Conservation (phyloP, 2,888 invertebrate species). For the Drosophila antonietae region DNA sequence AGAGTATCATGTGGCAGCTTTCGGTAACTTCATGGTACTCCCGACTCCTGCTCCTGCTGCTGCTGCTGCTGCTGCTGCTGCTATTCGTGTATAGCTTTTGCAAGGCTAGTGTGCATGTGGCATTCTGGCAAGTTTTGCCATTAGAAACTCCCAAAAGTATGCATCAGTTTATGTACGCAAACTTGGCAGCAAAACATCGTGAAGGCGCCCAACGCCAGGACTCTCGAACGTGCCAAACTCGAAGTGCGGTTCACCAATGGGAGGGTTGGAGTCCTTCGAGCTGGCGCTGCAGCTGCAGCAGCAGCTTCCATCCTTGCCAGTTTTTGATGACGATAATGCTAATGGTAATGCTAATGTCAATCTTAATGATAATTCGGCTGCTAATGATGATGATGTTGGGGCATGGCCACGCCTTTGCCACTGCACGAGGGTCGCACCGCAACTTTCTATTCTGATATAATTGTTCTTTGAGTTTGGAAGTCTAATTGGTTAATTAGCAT, state of each 20-base stretch:
- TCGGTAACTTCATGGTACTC: slow-evolving; percentile 41
- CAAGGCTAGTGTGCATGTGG: slow-evolving; percentile 55
- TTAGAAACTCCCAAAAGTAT: slow-evolving; percentile 73
- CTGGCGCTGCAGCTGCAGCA: neutral
- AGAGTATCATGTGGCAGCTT: slow-evolving; percentile 22
- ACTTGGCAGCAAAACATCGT: slow-evolving; percentile 50
- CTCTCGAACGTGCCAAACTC: slow-evolving; percentile 4
- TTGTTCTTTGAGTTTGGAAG: neutral
- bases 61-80: slow-evolving; percentile 11
- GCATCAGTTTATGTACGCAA: slow-evolving; percentile 73
- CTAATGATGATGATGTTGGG: slow-evolving; percentile 2
- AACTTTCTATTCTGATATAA: neutral
- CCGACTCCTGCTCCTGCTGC: slow-evolving; percentile 1
- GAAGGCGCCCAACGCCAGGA: slow-evolving; percentile 31
- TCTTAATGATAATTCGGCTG: slow-evolving; percentile 21
- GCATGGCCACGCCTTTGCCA: neutral
- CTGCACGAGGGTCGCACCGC: neutral
- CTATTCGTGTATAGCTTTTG: slow-evolving; percentile 36
- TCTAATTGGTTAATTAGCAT: neutral
- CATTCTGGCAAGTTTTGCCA: slow-evolving; percentile 65
- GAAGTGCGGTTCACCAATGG: slow-evolving; percentile 3
- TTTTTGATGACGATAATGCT: slow-evolving; percentile 22
- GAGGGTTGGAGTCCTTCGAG: neutral
- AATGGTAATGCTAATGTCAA: slow-evolving; percentile 19
- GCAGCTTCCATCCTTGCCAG: slow-evolving; percentile 2